Base-by-base conservation (phyloP, 2,888 invertebrate species). In the Clitarchus hookeri region DNA sequence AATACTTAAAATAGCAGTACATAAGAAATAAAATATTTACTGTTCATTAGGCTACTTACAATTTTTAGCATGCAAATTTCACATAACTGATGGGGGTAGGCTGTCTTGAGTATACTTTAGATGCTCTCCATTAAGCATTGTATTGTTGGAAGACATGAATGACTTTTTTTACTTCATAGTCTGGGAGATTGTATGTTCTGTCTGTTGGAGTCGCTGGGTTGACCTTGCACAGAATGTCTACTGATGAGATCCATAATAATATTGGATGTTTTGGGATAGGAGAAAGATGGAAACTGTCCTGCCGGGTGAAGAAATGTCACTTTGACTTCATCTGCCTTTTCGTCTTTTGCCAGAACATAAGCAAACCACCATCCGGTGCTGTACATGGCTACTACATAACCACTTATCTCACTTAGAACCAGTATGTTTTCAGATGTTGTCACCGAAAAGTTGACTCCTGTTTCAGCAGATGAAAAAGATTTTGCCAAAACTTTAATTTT, bases 301-400 rank as follows among this genome's bases (percentile, higher is more conserved):
- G 65, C 65, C 3, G n/a, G 65, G 65, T 65, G 65, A n/a, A 65
- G n/a, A 23, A 65, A 65, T 65, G 65, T 65, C 65, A 65, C 13
- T 83, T 83, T 83, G 9, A 83, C 36, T 83, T 83, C 36, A 13
- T 83, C 36, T 23, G n/a, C 36, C 83, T 44, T 26, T 83, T 36
- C 23, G 11, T 83, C 44, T 65, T 65, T 65, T 65, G 65, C 23
- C 65, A 65, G n/a, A 65, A 65, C 65, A 23, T 65, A 65, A 23
- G 26, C 83, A 27, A 83, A n/a, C 65, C 65, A 65, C 8, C 65
- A 65, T 65, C 65, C 16, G 65, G 0, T n/a, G n/a, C 65, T 65
- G 26, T n/a, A 65, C 1, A 65, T 23, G 3, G 65, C 65, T 65
- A 65, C 65, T 23, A 65, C 65, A 2, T 65, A 65, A 65, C 23